These are phyloP conservation scores for Globia sparganii DNA, from an alignment of 2,888 invertebrate species.

Conservation along the genomic window DNA sequence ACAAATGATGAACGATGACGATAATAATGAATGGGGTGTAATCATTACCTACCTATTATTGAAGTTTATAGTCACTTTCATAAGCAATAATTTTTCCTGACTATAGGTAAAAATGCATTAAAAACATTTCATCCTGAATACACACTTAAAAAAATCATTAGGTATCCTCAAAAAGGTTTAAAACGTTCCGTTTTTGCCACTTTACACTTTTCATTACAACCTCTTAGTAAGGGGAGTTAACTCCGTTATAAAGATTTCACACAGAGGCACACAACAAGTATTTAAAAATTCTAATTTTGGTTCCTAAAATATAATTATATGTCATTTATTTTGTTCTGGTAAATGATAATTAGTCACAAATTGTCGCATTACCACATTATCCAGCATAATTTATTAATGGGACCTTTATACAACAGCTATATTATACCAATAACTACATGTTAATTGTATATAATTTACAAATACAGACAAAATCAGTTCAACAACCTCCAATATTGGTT, in stretches of 20 bases:
- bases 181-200: neutral
- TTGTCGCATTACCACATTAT: neutral
- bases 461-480: conserved; percentile 52
- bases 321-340: neutral
- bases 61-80: neutral
- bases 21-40: no score
- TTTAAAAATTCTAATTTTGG: neutral
- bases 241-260: neutral
- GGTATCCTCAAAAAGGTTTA: neutral
- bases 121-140: neutral
- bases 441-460: conserved; percentile 27
- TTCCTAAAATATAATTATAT: no score
- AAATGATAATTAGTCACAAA: neutral
- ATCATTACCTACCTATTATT: neutral
- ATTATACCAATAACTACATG: conserved; percentile 21
- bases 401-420: neutral
- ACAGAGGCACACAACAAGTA: neutral
- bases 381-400: neutral
- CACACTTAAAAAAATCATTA: no score
- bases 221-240: neutral
- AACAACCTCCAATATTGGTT: conserved; percentile 28
- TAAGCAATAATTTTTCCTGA: neutral
- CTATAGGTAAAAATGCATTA: no score
- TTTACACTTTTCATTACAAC: neutral
- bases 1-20: no score